These are phyloP conservation scores for Pelagia noctiluca DNA, from an alignment of 30 jellyfish, hydroid and myxozoan species.

Conservation along the genomic window DNA sequence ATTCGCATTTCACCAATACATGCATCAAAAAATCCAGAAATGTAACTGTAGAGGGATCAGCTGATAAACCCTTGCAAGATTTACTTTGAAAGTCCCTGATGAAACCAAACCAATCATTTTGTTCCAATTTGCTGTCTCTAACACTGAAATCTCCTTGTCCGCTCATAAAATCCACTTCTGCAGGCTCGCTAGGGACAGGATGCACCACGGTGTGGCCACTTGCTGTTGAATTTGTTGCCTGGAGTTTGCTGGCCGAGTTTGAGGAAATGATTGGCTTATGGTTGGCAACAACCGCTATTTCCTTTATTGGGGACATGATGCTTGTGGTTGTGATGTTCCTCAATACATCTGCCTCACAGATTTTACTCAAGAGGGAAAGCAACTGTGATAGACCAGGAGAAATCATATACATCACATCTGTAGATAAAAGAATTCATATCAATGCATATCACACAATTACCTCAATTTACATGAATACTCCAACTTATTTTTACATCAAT, in stretches of 20 bases:
- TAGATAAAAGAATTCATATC: neutral
- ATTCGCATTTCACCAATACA: slow-evolving; percentile 66
- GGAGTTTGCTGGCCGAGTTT: slow-evolving; percentile 29
- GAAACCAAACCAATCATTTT: slow-evolving; percentile 11
- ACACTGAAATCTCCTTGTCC: neutral
- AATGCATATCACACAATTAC: too few relatives aligned
- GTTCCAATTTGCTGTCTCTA: neutral
- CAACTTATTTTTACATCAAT: too few relatives aligned
- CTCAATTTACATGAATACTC: too few relatives aligned
- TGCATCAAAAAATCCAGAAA: slow-evolving; percentile 78
- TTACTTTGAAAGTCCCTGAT: neutral
- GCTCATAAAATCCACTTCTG: slow-evolving; percentile 8
- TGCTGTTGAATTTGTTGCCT: slow-evolving; percentile 61
- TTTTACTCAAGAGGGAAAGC: slow-evolving; percentile 37
- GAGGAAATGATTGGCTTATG: neutral
- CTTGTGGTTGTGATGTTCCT: slow-evolving; percentile 43
- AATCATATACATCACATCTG: neutral
- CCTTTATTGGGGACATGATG: slow-evolving; percentile 47
- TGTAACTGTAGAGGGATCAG: slow-evolving; percentile 18
- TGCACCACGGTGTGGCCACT: slow-evolving; percentile 56
- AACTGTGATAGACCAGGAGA: slow-evolving; percentile 8
- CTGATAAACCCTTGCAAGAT: slow-evolving; percentile 8
- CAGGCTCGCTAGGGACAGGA: slow-evolving; percentile 45
- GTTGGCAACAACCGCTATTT: neutral
- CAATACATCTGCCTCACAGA: slow-evolving; percentile 64